Conservation (phyloP, 2,888 invertebrate species). For the Lucinisca nassula region DNA sequence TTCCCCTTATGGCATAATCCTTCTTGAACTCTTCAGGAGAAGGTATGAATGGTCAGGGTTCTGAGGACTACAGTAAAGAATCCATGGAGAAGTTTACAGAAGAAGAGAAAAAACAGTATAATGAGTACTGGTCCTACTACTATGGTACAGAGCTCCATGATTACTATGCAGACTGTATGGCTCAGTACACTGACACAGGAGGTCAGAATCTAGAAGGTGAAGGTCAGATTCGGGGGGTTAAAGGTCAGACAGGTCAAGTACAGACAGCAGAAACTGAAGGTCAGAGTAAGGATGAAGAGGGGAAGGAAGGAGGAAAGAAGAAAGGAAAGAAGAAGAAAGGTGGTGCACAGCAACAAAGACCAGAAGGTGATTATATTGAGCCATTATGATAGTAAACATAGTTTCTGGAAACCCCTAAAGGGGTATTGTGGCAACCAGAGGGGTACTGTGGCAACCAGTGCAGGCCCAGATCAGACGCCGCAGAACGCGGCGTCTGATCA, state of each 20-base stretch:
- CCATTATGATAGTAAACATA: too few relatives aligned
- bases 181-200: slow-evolving; percentile 29
- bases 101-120: slow-evolving; percentile 64
- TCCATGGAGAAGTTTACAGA: slow-evolving; percentile 66
- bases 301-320: slow-evolving; percentile 65
- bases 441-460: too few relatives aligned
- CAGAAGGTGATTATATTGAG: slow-evolving; percentile 69
- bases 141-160: slow-evolving; percentile 77
- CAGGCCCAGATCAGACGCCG: too few relatives aligned
- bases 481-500: too few relatives aligned
- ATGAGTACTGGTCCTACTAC: slow-evolving; percentile 81
- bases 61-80: slow-evolving; percentile 46
- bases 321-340: slow-evolving; percentile 73
- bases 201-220: slow-evolving; percentile 43
- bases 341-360: slow-evolving; percentile 49
- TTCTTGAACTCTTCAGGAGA: too few relatives aligned
- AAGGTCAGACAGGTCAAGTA: slow-evolving; percentile 36
- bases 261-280: slow-evolving; percentile 27
- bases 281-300: slow-evolving; percentile 32
- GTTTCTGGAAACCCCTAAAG: too few relatives aligned
- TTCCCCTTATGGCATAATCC: too few relatives aligned
- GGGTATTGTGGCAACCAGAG: too few relatives aligned
- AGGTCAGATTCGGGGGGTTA: background rate
- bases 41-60: too few relatives aligned
- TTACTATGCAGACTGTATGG: slow-evolving; percentile 71